Base-by-base conservation (phyloP, 2,888 invertebrate species). In the Pseudococcus longispinus region DNA sequence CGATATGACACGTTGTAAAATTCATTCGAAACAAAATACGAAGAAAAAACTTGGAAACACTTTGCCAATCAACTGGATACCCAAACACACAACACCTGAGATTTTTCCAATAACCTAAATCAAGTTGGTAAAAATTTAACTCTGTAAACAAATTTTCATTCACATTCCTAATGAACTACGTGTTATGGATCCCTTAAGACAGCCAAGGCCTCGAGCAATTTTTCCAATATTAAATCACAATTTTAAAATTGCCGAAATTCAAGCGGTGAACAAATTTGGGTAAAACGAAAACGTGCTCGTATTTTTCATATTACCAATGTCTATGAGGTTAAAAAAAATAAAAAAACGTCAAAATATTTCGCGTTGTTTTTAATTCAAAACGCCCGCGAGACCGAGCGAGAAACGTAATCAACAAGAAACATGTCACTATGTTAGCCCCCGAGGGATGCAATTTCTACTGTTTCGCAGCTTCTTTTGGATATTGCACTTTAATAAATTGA, bases 401-500 rank as follows among this genome's bases (percentile, higher is more conserved):
- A 18, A 70, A 70, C 70, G 70, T 70, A 70, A 70, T 70, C 70
- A 70, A 70, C 70, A 29, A 70, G 70, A 70, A 70, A 70, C 70
- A 70, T 70, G 70, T 70, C 70, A 29, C 70, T 29, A 70, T 70
- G 70, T 26, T 70, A 29, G 70, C 70, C 70, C 60, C 70, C 29
- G 18, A 70, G 70, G 70, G 70, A 70, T 70, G 29, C 18, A 70
- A 70, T 29, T 70, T 70, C 29, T 18, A 70, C 70, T 65, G 26
- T 65, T 70, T 70, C 29, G 4, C 70, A 70, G 29, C 29, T 70
- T 70, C 70, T 70, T 70, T 70, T 70, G 70, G 70, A 70, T 70
- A 70, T 70, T 70, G 70, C 70, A 70, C 32, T 70, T 70, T 70
- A 29, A 70, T 70, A 70, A 70, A 70, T 70, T 70, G 70, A 70